Evolutionary conservation across 2,797 vertebrate genomes (phyloP), one percentile per base, ranked within the genome.

Genomic region (Tiaroga cobitis): DNA sequence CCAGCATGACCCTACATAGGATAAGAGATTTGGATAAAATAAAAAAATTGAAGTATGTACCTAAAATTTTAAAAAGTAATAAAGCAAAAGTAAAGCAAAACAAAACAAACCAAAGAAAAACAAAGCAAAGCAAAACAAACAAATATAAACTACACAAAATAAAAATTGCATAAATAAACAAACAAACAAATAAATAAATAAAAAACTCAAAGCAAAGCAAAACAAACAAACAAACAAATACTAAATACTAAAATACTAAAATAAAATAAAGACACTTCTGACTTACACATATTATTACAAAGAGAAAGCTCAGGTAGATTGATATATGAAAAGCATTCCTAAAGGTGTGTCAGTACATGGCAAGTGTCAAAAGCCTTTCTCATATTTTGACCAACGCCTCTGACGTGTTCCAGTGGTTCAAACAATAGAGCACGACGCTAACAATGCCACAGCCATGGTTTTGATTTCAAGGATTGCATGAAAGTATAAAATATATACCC

Each of bases 331-430:
- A 79, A 63, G 5, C 16, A 46, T 65, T 79, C 5, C n/a, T 65
- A 63, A 39, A 59, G 37, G 39, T 65, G 77, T 32, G 39, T 11
- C n/a, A 79, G 10, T 32, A 15, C 39, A 79, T 79, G 5, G 9
- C 18, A 43, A 79, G n/a, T 65, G 5, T 65, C 77, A 79, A 79
- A 79, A 46, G 59, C 39, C 16, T 13, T 11, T 79, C n/a, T 21
- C 10, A 15, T 46, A 32, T 41, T 78, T 78, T 41, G 74, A 56
- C 16, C 8, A 9, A 61, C 54, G 61, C 34, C 34, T 39, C 37
- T 61, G 34, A 61, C 5, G 29, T 3, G n/a, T 41, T 78, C 34
- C 54, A 37, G 75, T 70, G 51, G 21, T 59, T 26, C 6, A 26
- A 61, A 77, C 54, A 77, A 77, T 39, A 39, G 24, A 18, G 34